These are phyloP conservation scores for Rousettus leschenaultii DNA, from an alignment of 2,113 vertebrate species.

Conservation along the genomic window DNA sequence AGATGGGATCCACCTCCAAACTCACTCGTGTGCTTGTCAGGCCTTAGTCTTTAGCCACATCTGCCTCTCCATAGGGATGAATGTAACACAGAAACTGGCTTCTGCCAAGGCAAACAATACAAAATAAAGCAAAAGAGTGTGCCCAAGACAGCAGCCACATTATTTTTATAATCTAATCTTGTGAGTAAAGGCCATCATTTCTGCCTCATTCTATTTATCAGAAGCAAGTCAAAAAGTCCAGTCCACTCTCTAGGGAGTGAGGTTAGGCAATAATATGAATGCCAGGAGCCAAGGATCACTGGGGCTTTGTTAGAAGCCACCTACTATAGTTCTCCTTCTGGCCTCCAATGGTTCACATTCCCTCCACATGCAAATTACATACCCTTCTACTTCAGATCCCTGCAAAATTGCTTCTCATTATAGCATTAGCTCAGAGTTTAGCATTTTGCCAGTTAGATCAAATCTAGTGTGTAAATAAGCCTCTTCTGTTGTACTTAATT, in stretches of 20 bases:
- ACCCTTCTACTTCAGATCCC: not conserved
- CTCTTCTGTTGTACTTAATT: not conserved
- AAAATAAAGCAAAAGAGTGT: not conserved
- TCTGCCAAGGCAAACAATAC: not conserved
- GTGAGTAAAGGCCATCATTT: not conserved
- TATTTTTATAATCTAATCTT: not conserved
- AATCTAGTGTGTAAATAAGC: not conserved
- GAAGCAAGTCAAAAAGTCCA: not conserved
- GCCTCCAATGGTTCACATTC: not conserved
- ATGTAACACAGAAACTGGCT: rapidly evolving
- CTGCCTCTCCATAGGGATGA: not conserved
- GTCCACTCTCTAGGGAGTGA: not conserved
- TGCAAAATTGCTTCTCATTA: not conserved
- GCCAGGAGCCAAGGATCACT: not conserved
- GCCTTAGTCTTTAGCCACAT: not conserved
- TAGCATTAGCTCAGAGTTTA: not conserved
- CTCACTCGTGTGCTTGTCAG: rapidly evolving
- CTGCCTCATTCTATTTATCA: not conserved
- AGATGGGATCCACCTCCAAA: not conserved
- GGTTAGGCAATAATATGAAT: not conserved
- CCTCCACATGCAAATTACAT: too few relatives aligned
- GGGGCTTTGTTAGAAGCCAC: not conserved
- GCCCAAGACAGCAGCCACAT: not conserved
- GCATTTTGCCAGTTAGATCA: not conserved
- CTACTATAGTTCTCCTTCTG: not conserved